phyloP scores from a whole-genome alignment of 2,888 invertebrate genomes.

The Drosophila fulvimacula region DNA sequence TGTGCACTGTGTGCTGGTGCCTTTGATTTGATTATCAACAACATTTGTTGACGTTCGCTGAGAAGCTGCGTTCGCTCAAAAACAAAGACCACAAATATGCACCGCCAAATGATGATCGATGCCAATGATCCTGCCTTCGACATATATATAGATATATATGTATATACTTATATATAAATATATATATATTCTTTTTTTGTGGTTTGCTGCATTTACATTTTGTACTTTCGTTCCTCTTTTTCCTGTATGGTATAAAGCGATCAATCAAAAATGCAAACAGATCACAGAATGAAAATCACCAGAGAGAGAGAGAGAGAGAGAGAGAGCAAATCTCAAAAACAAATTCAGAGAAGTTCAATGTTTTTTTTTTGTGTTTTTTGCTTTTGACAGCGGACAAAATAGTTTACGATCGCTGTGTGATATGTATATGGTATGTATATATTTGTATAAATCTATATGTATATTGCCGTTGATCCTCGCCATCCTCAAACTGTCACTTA shows the following conservation, averaged over 20 bases:
- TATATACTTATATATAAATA: too few relatives aligned
- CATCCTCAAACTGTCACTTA: conserved; percentile 60
- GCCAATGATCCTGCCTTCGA: conserved; percentile 43
- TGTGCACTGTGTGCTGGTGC: conserved; percentile 29
- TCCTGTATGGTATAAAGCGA: conserved; percentile 78
- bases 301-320: background rate
- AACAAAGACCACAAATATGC: conserved; percentile 26
- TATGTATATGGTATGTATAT: conserved; percentile 23
- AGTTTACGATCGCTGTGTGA: conserved; percentile 76
- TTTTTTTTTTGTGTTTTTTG: background rate
- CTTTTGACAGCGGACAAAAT: conserved; percentile 75
- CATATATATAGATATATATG: too few relatives aligned
- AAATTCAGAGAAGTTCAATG: conserved; percentile 52
- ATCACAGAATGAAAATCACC: conserved; percentile 37
- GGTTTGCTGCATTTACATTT: conserved; percentile 70
- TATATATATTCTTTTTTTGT: conserved; percentile 27
- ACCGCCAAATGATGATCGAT: conserved; percentile 78
- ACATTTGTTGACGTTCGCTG: conserved; percentile 46
- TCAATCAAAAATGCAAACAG: conserved; percentile 83
- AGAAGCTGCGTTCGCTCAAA: conserved; percentile 49
- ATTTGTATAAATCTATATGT: conserved; percentile 25
- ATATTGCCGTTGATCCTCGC: conserved; percentile 30
- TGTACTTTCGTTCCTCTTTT: conserved; percentile 59
- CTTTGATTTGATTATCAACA: conserved; percentile 76
- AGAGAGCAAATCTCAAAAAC: background rate